Conservation (phyloP, 2,888 invertebrate species). For the Dryadula phaetusa region DNA sequence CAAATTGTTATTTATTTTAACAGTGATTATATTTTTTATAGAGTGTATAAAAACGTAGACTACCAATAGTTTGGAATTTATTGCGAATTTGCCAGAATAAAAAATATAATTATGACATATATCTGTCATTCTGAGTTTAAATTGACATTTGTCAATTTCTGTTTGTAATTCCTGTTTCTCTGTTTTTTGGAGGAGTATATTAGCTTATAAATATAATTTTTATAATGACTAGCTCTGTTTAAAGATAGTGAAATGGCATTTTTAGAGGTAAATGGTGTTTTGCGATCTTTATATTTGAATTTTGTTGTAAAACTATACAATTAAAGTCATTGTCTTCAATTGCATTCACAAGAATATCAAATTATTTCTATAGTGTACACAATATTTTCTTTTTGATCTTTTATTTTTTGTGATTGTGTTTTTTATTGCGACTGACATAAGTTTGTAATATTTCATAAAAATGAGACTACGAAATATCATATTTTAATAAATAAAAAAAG, state of each 20-base stretch:
- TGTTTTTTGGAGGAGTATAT: conserved; percentile 6
- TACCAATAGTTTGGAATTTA: not conserved
- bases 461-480: not conserved
- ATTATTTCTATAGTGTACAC: not conserved
- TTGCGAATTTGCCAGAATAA: not conserved
- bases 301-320: not conserved
- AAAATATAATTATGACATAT: not conserved
- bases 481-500: not conserved
- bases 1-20: not conserved
- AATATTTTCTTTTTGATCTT: not conserved
- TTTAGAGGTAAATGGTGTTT: conserved; percentile 66
- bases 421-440: not conserved
- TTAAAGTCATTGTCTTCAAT: not conserved
- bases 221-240: conserved; percentile 22
- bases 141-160: conserved; percentile 24
- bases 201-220: conserved; percentile 14
- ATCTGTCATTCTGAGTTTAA: not conserved
- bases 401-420: not conserved
- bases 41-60: not conserved
- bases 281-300: conserved; percentile 4
- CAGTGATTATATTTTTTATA: not conserved
- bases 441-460: not conserved
- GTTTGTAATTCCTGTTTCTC: conserved; percentile 25
- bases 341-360: not conserved
- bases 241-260: conserved; percentile 64